Percentiles rank a stretch among this genome's conserved stretches.
Evolutionary conservation across 2,888 invertebrate species (phyloP).

Genomic region (Hirtodrosophila histrioides): DNA sequence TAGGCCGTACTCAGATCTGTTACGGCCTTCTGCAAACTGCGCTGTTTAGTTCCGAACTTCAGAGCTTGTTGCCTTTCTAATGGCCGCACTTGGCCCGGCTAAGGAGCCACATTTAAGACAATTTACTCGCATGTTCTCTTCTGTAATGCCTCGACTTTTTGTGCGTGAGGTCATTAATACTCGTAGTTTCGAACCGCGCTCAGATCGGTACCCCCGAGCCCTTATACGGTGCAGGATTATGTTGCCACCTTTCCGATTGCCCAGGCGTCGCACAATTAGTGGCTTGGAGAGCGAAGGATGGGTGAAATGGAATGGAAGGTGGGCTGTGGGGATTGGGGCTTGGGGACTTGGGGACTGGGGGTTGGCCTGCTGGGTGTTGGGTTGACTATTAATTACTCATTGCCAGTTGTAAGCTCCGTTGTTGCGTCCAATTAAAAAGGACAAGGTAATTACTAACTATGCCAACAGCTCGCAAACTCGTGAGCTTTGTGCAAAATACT

Average conservation of each 20-base stretch:
- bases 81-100: too few species aligned
- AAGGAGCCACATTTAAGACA: background rate
- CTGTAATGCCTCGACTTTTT: background rate
- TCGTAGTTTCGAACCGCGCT: conserved; percentile 35
- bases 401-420: conserved; percentile 20
- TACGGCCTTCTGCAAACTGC: too few species aligned
- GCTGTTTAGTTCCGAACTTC: too few species aligned
- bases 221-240: conserved; percentile 25
- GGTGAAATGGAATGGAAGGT: background rate
- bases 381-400: conserved; percentile 42
- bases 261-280: conserved; percentile 22
- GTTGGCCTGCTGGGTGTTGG: background rate
- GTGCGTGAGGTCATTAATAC: conserved; percentile 48
- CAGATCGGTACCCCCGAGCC: conserved; percentile 12
- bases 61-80: too few species aligned
- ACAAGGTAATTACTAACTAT: conserved; percentile 40
- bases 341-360: too few species aligned
- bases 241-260: conserved; percentile 18
- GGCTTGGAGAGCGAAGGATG: background rate
- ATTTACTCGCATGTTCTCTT: background rate
- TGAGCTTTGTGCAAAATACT: conserved; percentile 20
- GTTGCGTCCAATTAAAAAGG: conserved; percentile 34
- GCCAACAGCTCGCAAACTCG: conserved; percentile 14
- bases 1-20: too few species aligned
- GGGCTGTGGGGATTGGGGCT: background rate